phyloP scores from a whole-genome alignment of 2,888 invertebrate genomes.

The Apamea monoglypha region DNA sequence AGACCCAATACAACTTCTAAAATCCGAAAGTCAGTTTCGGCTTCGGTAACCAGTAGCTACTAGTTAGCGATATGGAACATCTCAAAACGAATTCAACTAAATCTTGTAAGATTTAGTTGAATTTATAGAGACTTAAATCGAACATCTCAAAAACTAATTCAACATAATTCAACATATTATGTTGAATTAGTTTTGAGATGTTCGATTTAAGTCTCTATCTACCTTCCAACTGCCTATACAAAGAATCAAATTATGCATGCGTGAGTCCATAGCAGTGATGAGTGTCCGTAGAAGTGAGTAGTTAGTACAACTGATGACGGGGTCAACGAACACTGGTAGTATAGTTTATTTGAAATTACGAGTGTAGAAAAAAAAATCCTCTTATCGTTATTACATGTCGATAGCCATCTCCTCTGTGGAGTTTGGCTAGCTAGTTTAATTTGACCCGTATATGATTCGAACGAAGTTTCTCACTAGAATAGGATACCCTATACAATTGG shows the following conservation, averaged over 20 bases:
- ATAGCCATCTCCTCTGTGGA: background rate
- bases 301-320: background rate
- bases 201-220: too few species aligned
- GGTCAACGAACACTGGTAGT: background rate
- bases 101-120: too few species aligned
- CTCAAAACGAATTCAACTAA: too few species aligned
- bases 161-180: too few species aligned
- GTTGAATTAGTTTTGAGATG: background rate
- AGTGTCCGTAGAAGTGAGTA: too few species aligned
- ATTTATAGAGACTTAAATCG: too few species aligned
- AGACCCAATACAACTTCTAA: too few species aligned
- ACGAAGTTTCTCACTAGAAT: background rate
- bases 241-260: too few species aligned
- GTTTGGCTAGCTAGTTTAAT: background rate
- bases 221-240: too few species aligned
- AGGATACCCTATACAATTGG: fast-evolving
- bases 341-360: background rate
- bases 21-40: background rate
- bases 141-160: too few species aligned
- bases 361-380: background rate
- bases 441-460: background rate
- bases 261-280: too few species aligned
- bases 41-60: background rate
- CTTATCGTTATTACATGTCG: background rate
- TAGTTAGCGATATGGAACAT: background rate